Percentiles rank a stretch among this genome's conserved stretches.
Conservation (phyloP, 2,113 vertebrate species). For the Polypterus senegalus region DNA sequence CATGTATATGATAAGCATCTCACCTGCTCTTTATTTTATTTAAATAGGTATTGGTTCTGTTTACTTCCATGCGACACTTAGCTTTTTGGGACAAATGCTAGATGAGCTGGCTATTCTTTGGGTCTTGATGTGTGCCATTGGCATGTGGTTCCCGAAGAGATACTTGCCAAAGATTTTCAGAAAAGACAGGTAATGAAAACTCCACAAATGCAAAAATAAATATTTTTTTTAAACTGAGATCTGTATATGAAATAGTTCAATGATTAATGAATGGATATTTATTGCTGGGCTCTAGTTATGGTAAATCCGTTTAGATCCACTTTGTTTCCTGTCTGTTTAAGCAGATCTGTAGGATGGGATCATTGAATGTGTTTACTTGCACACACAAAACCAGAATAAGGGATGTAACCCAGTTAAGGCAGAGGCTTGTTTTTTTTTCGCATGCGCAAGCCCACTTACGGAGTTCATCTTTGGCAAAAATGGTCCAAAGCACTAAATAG, state of each 20-base stretch:
- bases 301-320: no score
- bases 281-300: no score
- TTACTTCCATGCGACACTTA: conserved; percentile 93
- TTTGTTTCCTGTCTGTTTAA: no score
- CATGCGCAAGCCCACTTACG: no score
- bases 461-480: no score
- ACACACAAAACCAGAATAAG: no score
- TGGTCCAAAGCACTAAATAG: no score
- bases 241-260: neutral
- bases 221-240: neutral
- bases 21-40: neutral
- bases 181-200: conserved; percentile 66
- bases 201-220: neutral
- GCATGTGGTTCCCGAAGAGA: conserved; percentile 95
- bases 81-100: conserved; percentile 95
- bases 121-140: conserved; percentile 94
- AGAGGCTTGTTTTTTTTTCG: no score
- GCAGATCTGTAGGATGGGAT: no score
- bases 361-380: no score
- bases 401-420: no score
- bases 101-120: conserved; percentile 92
- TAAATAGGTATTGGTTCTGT: conserved; percentile 83
- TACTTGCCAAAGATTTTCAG: conserved; percentile 85
- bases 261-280: no score
- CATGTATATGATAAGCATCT: neutral